phyloP scores from a whole-genome alignment of 2,888 invertebrate species.

The Atrina japonica region DNA sequence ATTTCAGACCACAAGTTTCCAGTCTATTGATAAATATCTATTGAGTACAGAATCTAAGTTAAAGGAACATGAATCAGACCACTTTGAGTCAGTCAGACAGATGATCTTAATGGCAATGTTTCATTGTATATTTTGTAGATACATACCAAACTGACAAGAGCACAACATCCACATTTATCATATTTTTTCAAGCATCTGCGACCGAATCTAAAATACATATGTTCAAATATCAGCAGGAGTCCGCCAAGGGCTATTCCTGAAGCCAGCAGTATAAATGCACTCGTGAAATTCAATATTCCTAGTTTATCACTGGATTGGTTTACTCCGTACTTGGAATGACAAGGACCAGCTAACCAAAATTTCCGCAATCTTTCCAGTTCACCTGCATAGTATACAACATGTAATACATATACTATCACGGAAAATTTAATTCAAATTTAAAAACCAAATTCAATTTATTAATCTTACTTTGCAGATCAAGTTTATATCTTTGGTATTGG shows the following conservation, averaged over 20 bases:
- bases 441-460: too few species aligned
- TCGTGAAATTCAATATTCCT: slow-evolving; percentile 91
- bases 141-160: slow-evolving; percentile 95
- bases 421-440: too few species aligned
- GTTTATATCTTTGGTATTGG: too few species aligned
- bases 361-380: slow-evolving; percentile 94
- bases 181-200: slow-evolving; percentile 75
- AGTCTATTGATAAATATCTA: too few species aligned
- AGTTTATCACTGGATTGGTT: slow-evolving; percentile 85
- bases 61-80: too few species aligned
- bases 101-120: too few species aligned
- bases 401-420: too few species aligned
- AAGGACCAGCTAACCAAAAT: slow-evolving; percentile 98
- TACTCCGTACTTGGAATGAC: slow-evolving; percentile 89
- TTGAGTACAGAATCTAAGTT: too few species aligned
- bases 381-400: slow-evolving; percentile 84
- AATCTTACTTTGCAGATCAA: too few species aligned
- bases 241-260: slow-evolving; percentile 96
- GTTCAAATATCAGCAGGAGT: slow-evolving; percentile 92
- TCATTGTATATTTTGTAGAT: too few species aligned
- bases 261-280: slow-evolving; percentile 96
- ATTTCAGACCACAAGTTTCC: too few species aligned
- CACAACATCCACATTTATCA: slow-evolving; percentile 95
- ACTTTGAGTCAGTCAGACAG: too few species aligned
- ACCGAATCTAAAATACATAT: slow-evolving; percentile 94